phyloP scores from a whole-genome alignment of 2,797 vertebrate genomes.

The Acanthurus tractus region DNA sequence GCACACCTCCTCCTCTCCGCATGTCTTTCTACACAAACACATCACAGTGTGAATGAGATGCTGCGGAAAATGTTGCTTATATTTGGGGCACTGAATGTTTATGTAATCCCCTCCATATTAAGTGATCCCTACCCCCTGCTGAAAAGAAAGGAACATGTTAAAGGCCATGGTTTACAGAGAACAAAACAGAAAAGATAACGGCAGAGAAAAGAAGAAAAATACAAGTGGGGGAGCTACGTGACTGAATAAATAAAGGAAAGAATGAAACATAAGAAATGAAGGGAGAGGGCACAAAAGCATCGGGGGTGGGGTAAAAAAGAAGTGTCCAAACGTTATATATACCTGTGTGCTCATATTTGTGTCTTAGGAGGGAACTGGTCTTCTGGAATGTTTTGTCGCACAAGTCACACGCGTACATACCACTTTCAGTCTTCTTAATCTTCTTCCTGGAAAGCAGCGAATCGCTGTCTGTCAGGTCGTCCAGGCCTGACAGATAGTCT shows the following conservation, averaged over 20 bases:
- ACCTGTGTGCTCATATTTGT: slow-evolving; percentile 99
- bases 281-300: slow-evolving; percentile 59
- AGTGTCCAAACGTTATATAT: slow-evolving; percentile 89
- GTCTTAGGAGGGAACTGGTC: slow-evolving; percentile 99
- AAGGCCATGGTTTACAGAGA: slow-evolving; percentile 69
- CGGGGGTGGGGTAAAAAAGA: slow-evolving; percentile 78
- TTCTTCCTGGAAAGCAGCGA: slow-evolving; percentile 98
- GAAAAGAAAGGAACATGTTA: slow-evolving; percentile 80
- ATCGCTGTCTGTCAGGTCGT: slow-evolving; percentile 96
- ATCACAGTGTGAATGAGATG: slow-evolving; percentile 43
- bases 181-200: slow-evolving; percentile 40
- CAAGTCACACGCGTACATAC: slow-evolving; percentile 99
- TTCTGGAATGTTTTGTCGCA: slow-evolving; percentile 99
- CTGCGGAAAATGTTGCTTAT: slow-evolving; percentile 24
- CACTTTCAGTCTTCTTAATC: slow-evolving; percentile 99
- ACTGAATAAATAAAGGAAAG: slow-evolving; percentile 35
- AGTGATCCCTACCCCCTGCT: slow-evolving; percentile 64
- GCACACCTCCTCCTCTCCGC: slow-evolving; percentile 10
- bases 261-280: slow-evolving; percentile 65
- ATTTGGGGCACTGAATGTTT: slow-evolving; percentile 49
- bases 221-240: slow-evolving; percentile 28
- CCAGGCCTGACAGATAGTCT: slow-evolving; percentile 98
- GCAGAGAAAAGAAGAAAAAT: slow-evolving; percentile 19
- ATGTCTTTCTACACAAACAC: slow-evolving; percentile 22
- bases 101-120: slow-evolving; percentile 42